Evolutionary conservation across 2,797 vertebrate genomes (phyloP).

Genomic region (Tragopan temminckii): DNA sequence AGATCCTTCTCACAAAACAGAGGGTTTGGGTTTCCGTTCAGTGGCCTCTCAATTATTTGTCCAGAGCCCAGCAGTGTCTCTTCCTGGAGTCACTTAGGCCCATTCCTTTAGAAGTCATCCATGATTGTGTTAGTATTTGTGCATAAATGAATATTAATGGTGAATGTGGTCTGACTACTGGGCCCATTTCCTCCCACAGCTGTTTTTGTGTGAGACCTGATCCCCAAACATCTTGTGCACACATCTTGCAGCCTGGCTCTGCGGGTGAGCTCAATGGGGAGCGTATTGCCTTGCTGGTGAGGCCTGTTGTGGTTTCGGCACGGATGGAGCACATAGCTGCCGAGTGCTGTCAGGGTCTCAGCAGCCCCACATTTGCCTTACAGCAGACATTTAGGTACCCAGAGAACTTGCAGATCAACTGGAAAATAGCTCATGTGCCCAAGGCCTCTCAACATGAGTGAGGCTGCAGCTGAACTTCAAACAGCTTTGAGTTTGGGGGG

Average conservation of each 20-base stretch:
- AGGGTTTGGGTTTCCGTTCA: slow-evolving; percentile 36
- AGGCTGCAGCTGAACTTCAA: not conserved
- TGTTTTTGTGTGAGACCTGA: slow-evolving; percentile 19
- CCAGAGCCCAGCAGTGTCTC: slow-evolving; percentile 18
- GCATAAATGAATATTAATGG: slow-evolving; percentile 70
- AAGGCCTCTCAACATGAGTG: not conserved
- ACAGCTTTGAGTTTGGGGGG: not conserved
- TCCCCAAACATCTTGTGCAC: slow-evolving; percentile 49
- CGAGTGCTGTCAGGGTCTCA: slow-evolving; percentile 46
- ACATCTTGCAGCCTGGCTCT: slow-evolving; percentile 1
- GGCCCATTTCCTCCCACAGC: slow-evolving; percentile 54
- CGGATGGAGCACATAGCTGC: not conserved
- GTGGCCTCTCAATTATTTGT: slow-evolving; percentile 55
- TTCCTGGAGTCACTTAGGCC: slow-evolving; percentile 17
- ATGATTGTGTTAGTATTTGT: slow-evolving; percentile 38
- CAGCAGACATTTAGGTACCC: slow-evolving; percentile 17
- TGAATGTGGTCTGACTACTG: slow-evolving; percentile 62
- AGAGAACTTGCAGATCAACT: slow-evolving; percentile 4
- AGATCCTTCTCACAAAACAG: not conserved
- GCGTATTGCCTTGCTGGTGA: not conserved
- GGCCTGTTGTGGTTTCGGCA: slow-evolving; percentile 61
- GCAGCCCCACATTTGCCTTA: not conserved
- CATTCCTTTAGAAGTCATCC: slow-evolving; percentile 50
- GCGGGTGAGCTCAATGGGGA: not conserved
- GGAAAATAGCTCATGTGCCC: slow-evolving; percentile 32